Conservation (phyloP, 2,888 invertebrate genomes). For the Xanthorhoe spadicearia region DNA sequence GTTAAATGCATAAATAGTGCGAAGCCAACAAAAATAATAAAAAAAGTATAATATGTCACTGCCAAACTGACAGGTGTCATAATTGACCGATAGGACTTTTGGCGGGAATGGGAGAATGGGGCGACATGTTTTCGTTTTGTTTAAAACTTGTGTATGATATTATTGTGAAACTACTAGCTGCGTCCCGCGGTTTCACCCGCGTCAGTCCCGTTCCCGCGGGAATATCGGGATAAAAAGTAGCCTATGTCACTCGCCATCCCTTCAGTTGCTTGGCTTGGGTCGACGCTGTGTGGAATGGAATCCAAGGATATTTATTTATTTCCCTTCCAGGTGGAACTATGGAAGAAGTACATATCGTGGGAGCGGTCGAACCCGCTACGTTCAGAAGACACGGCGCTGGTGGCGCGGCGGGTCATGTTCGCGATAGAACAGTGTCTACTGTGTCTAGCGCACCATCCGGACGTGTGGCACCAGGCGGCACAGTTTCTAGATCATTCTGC, state of each 20-base stretch:
- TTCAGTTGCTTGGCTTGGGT: too few relatives aligned
- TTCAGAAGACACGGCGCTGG: conserved; percentile 97
- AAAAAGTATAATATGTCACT: too few relatives aligned
- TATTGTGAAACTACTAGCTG: neutral
- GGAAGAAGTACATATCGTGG: conserved; percentile 99
- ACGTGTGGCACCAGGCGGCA: conserved; percentile 99
- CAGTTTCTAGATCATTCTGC: conserved; percentile 98
- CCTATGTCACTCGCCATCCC: too few relatives aligned
- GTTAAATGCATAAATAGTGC: too few relatives aligned
- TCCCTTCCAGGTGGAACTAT: conserved; percentile 94
- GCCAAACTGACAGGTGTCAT: neutral
- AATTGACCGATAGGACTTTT: neutral
- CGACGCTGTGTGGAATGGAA: too few relatives aligned
- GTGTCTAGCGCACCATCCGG: conserved; percentile 98
- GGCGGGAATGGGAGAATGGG: too few relatives aligned
- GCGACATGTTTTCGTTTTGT: too few relatives aligned
- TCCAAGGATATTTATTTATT: too few relatives aligned
- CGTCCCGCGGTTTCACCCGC: too few relatives aligned
- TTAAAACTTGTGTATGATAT: neutral
- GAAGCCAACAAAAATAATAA: too few relatives aligned
- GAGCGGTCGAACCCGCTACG: conserved; percentile 98
- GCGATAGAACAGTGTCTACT: conserved; percentile 99
- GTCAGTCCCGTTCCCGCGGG: too few relatives aligned
- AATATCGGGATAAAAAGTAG: too few relatives aligned
- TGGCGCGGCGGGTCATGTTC: conserved; percentile 98